These are phyloP conservation scores for Orchesella cincta DNA, from an alignment of 1,140 invertebrate genomes.

Conservation along the genomic window DNA sequence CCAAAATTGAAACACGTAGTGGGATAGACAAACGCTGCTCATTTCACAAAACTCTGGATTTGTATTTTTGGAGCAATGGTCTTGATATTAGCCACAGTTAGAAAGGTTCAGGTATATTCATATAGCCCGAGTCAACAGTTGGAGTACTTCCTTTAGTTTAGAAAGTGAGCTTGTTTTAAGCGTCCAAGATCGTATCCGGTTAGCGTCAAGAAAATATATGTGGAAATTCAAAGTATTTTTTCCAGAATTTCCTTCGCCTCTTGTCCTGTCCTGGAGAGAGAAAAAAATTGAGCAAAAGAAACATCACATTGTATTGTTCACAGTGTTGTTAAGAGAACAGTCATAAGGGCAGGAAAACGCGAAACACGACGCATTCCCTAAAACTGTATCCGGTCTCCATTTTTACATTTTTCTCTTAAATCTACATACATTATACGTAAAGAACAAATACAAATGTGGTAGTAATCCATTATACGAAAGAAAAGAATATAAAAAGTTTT, in stretches of 20 bases:
- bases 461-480: conserved; percentile 7
- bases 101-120: no score
- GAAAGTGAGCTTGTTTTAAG: neutral
- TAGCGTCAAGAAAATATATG: conserved; percentile 27
- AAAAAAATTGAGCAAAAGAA: conserved; percentile 5
- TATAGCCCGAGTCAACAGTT: no score
- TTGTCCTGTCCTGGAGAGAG: neutral
- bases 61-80: neutral
- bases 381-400: neutral
- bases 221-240: conserved; percentile 20
- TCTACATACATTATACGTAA: neutral
- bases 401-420: conserved; percentile 8
- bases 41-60: conserved; percentile 15
- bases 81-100: no score
- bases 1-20: conserved; percentile 2
- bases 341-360: neutral
- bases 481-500: neutral
- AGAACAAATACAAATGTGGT: conserved; percentile 7
- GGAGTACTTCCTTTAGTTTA: neutral
- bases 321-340: neutral
- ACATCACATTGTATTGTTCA: neutral
- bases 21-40: no score
- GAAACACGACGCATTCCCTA: neutral
- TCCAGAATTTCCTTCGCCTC: conserved; percentile 8
- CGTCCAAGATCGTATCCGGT: conserved; percentile 6